These are phyloP conservation scores for Vireo griseus DNA, from an alignment of 2,797 vertebrate species.

Conservation along the genomic window DNA sequence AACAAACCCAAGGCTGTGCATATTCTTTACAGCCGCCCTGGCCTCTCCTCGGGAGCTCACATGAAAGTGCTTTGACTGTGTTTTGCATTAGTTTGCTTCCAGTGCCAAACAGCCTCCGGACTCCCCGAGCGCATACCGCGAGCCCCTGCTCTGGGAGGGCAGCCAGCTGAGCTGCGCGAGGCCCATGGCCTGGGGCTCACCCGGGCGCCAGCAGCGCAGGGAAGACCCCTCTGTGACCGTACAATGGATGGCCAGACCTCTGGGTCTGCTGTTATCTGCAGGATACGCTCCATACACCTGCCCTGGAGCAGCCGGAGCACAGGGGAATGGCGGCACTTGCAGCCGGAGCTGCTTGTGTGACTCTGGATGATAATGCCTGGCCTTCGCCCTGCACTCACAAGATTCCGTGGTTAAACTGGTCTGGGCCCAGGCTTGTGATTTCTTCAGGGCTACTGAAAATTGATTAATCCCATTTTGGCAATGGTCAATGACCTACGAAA, in stretches of 20 bases:
- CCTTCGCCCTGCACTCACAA: not conserved
- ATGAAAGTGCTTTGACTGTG: slow-evolving; percentile 25
- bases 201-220: rapidly evolving
- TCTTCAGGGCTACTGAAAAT: not conserved
- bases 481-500: not conserved
- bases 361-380: not conserved
- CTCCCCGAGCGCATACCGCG: not conserved
- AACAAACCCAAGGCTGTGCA: not conserved
- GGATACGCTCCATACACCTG: rapidly evolving
- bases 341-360: not conserved
- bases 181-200: not conserved
- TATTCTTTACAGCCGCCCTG: not conserved
- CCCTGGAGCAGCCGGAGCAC: not conserved
- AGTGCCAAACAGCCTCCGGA: slow-evolving; percentile 17
- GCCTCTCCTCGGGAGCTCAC: slow-evolving; percentile 51
- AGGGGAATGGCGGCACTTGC: rapidly evolving
- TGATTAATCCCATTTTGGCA: not conserved
- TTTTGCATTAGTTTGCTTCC: slow-evolving; percentile 49
- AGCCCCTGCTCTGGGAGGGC: not conserved
- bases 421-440: not conserved
- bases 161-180: not conserved
- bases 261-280: rapidly evolving
- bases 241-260: rapidly evolving
- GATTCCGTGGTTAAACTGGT: not conserved
- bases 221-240: not conserved